Evolutionary conservation across 2,113 vertebrate species (phyloP), one percentile per base, ranked within the genome.

Genomic region (Lampris incognitus): DNA sequence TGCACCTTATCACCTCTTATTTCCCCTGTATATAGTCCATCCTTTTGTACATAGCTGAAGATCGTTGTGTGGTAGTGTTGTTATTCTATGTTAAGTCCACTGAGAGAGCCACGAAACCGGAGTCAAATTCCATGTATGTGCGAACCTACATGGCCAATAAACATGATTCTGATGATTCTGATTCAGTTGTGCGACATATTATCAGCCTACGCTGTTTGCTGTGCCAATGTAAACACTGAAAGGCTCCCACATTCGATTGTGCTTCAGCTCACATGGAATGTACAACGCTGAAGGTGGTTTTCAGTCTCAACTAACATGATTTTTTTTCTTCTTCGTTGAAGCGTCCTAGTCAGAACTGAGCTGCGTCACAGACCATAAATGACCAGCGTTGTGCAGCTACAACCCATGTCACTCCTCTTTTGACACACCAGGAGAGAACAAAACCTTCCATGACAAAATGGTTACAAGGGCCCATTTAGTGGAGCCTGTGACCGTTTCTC

Each of bases 391-490:
- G 76, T 78, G 71, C 56, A 83, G 82, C 73, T 64, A 76, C 74
- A 73, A 75, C 76, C 72, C 70, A 85, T 61, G 79, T 65, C 70
- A 80, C 68, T 83, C 75, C 64, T 83, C 71, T 50, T 89, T 81
- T 87, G 67, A 89, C 63, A 69, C 58, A 78, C 51, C 67, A 54
- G 39, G 69, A 58, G 67, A 68, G 56, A 65, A 69, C 62, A 82
- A 79, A 76, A 76, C 65, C 63, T 69, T 74, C 66, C 60, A 84
- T 59, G 75, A 80, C 79, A 76, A 90, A 85, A 83, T 87, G 69
- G 80, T 87, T 85, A 85, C 83, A 85, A 81, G 85, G 85, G 78
- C 80, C 88, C 82, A 87, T 87, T 89, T 90, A 91, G 86, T 84
- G 72, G 76, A 87, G 84, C 72, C 87, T 69, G 81, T 85, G 77